Evolutionary conservation across 2,888 invertebrate species (phyloP), one percentile per base, ranked within the genome.

Genomic region (Hypselothyrea guttata): DNA sequence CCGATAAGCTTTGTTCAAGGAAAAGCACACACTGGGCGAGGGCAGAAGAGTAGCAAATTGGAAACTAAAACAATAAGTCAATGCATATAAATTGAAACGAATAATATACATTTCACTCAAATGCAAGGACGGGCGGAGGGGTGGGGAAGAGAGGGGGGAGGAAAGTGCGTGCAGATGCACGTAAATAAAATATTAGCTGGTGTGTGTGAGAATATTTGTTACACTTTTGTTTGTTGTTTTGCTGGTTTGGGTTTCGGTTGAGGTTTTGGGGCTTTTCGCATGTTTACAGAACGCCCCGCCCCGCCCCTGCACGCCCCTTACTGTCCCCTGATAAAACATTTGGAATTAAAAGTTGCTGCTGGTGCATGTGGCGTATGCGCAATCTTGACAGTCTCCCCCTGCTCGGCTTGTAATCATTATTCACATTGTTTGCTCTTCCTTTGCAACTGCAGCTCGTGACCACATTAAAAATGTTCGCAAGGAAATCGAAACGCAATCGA

Each of bases 81-180:
- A 61, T 71, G 66, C 61, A 71, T 54, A 57, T 68, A 60, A 73
- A 62, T 62, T 55, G 66, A 61, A 66, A 49, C 48, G 66, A 70
- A 70, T 55, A 55, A 48, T 60, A 48, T 53, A 63, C 54, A 61
- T 47, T 63, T 57, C 54, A 68, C 55, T 68, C 57, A 42, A 53
- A 57, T 71, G 56, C 69, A 60, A 22, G 11, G 5, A 7, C n/a
- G 12, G 18, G 16, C 5, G 3, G 37, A 16, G 18, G 37, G 4
- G 18, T 11, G 30, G 7, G 1, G 15, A 28, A 5, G n/a, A 11
- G 13, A 13, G 28, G 13, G 28, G 28, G 41, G 52, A 35, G 9
- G 35, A 46, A 52, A 53, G 48, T 58, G 65, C 53, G 58, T 64
- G 53, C 66, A 46, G 30, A 30, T 54, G 44, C 67, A 67, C 54